These are phyloP conservation scores for Fissipunctia ypsillon DNA, from an alignment of 2,888 invertebrate genomes.

Conservation along the genomic window DNA sequence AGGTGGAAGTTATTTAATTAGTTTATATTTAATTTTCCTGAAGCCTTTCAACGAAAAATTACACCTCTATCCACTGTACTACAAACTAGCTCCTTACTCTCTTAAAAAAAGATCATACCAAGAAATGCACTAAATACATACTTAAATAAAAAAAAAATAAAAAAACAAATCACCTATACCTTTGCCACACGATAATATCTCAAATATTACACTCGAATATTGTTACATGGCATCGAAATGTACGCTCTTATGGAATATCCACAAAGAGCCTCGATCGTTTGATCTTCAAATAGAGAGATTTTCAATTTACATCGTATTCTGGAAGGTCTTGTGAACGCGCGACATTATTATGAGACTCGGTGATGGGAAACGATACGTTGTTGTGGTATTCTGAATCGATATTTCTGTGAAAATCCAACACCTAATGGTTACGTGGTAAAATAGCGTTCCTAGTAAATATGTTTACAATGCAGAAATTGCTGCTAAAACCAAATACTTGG, in stretches of 20 bases:
- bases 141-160: neutral
- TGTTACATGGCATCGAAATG: conserved; percentile 65
- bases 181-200: conserved; percentile 52
- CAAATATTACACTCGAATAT: conserved; percentile 67
- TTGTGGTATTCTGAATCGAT: conserved; percentile 33
- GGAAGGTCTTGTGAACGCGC: conserved; percentile 57
- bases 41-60: neutral
- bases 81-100: neutral
- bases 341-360: conserved; percentile 60
- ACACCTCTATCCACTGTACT: too few relatives aligned
- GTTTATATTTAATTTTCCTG: neutral
- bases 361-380: conserved; percentile 38
- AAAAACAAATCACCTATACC: conserved; percentile 26
- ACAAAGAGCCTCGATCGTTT: conserved; percentile 83
- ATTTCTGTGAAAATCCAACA: conserved; percentile 30
- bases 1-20: neutral
- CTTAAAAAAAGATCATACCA: neutral
- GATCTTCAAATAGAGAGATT: conserved; percentile 86
- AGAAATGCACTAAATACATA: neutral
- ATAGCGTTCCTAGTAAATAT: neutral
- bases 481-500: neutral
- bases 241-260: conserved; percentile 73
- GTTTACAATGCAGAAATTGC: neutral
- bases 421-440: neutral
- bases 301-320: conserved; percentile 86